Evolutionary conservation across 2,113 vertebrate species (phyloP).

Genomic region (Steatornis caripensis): DNA sequence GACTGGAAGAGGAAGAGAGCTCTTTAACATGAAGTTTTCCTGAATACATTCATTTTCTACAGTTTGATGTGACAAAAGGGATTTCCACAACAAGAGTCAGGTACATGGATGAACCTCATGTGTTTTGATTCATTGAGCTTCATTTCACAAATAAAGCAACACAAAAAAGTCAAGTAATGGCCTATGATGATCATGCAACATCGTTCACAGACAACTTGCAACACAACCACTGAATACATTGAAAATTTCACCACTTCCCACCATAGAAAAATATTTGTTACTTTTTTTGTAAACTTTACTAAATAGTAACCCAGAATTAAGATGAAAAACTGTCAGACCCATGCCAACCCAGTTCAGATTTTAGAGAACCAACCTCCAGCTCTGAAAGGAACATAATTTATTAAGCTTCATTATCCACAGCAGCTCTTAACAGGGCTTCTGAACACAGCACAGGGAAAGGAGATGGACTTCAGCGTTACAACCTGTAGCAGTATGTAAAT

Average conservation of each 20-base stretch:
- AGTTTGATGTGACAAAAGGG: not conserved
- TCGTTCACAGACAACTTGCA: not conserved
- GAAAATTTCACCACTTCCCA: not conserved
- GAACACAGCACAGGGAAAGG: not conserved
- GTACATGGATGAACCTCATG: not conserved
- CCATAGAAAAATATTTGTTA: not conserved
- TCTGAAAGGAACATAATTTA: not conserved
- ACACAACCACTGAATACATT: not conserved
- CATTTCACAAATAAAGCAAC: not conserved
- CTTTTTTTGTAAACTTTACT: not conserved
- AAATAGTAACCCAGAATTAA: not conserved
- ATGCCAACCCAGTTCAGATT: not conserved
- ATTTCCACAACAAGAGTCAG: not conserved
- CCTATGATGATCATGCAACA: not conserved
- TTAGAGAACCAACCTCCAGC: not conserved
- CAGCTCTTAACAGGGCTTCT: not conserved
- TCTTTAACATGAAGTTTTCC: not conserved
- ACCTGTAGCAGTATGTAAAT: not conserved
- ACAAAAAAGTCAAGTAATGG: not conserved
- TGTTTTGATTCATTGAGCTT: not conserved
- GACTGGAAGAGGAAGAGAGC: not conserved
- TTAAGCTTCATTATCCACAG: not conserved
- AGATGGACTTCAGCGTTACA: not conserved
- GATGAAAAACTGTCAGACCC: not conserved
- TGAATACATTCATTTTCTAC: not conserved